phyloP scores from a whole-genome alignment of 2,888 invertebrate genomes.

The Caenorhabditis angaria region DNA sequence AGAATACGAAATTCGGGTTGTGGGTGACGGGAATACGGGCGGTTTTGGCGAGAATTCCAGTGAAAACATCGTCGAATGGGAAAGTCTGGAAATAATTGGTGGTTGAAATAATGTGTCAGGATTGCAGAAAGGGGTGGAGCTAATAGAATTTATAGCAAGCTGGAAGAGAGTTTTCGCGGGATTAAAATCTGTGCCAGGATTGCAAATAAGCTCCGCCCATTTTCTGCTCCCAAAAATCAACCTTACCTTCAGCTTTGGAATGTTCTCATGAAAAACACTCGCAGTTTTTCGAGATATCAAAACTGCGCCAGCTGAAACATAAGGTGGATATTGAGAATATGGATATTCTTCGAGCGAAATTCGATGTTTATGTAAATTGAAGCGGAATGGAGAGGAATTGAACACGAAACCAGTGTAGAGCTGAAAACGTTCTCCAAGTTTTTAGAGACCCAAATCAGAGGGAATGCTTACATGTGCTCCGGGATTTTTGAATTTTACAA shows the following conservation, averaged over 20 bases:
- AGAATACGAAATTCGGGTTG: slow-evolving; percentile 49
- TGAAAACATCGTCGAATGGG: slow-evolving; percentile 66
- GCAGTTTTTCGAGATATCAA: slow-evolving; percentile 53
- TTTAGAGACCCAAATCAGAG: background rate
- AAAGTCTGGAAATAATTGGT: slow-evolving; percentile 35
- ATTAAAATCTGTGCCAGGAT: background rate
- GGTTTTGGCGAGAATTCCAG: slow-evolving; percentile 55
- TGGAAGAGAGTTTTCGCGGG: no score
- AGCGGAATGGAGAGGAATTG: slow-evolving; percentile 64
- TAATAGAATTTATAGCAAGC: no score
- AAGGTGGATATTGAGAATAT: slow-evolving; percentile 66
- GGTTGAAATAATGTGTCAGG: background rate
- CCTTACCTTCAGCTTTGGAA: slow-evolving; percentile 40
- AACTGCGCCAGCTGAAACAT: slow-evolving; percentile 69
- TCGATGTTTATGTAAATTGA: slow-evolving; percentile 63
- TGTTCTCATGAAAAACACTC: slow-evolving; percentile 49
- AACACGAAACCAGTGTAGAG: slow-evolving; percentile 65
- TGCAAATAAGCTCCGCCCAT: slow-evolving; percentile 1
- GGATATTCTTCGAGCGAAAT: slow-evolving; percentile 65
- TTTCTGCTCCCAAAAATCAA: no score
- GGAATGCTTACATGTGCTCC: slow-evolving; percentile 13
- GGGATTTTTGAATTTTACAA: slow-evolving; percentile 18
- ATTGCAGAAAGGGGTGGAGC: background rate
- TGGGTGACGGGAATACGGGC: slow-evolving; percentile 34
- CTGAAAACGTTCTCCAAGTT: slow-evolving; percentile 12